Conservation (phyloP, 2,113 vertebrate species). For the Lipophrys pholis region DNA sequence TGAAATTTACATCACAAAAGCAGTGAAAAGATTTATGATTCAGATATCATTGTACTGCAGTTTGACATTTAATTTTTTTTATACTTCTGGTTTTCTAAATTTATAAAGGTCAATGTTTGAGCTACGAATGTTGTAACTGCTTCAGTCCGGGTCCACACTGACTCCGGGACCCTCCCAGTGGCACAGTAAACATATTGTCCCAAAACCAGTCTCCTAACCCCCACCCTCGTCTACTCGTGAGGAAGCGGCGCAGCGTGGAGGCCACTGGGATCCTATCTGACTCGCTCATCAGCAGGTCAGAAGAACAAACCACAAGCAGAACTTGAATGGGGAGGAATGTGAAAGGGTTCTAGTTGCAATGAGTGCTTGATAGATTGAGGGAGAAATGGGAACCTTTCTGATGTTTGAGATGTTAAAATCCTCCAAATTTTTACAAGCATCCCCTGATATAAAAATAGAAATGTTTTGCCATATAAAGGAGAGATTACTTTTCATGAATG, state of each 20-base stretch:
- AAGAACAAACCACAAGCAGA: constrained; percentile 41
- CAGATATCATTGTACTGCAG: background rate
- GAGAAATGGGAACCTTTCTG: constrained; percentile 8
- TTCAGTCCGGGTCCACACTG: constrained; percentile 28
- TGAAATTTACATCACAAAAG: constrained; percentile 7
- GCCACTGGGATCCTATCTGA: constrained; percentile 48
- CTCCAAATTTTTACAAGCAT: background rate
- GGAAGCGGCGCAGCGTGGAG: constrained; percentile 14
- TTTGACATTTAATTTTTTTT: constrained; percentile 18
- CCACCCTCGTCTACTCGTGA: constrained; percentile 9
- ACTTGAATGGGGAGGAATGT: constrained; percentile 44
- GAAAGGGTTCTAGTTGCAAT: constrained; percentile 44
- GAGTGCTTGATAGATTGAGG: constrained; percentile 9
- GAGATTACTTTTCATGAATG: too few relatives aligned
- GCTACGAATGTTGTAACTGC: constrained; percentile 43
- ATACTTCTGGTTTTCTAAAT: constrained; percentile 1
- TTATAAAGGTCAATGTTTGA: constrained; percentile 24
- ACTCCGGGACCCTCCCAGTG: constrained; percentile 41
- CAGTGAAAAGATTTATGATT: background rate
- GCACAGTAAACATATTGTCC: constrained; percentile 70
- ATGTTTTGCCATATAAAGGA: too few relatives aligned
- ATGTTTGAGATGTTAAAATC: background rate
- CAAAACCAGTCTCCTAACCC: constrained; percentile 23
- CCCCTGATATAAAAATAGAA: too few relatives aligned
- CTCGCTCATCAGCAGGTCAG: constrained; percentile 58